These are phyloP conservation scores for Dermolepida albohirtum DNA, from an alignment of 2,888 invertebrate species.

Conservation along the genomic window DNA sequence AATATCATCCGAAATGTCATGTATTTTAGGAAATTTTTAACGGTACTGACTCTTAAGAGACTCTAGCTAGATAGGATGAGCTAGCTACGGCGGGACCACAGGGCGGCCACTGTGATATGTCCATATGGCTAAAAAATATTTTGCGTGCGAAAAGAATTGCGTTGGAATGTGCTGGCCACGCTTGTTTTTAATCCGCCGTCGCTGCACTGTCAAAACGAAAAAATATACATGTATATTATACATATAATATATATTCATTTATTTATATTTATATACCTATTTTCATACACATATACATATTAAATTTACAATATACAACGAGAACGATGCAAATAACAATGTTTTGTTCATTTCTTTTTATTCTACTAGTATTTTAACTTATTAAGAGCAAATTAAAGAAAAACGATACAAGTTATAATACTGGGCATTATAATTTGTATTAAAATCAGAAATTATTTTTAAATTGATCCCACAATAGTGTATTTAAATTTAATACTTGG, in stretches of 20 bases:
- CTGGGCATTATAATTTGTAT: too few species aligned
- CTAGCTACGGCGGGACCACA: constrained; percentile 59
- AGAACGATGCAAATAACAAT: constrained; percentile 12
- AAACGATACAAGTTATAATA: too few species aligned
- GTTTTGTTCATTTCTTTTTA: background rate
- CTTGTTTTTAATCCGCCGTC: constrained; percentile 49
- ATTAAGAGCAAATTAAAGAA: too few species aligned
- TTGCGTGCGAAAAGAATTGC: constrained; percentile 50
- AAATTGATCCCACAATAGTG: too few species aligned
- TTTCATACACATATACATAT: constrained; percentile 24
- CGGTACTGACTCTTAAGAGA: constrained; percentile 45
- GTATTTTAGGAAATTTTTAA: constrained; percentile 35
- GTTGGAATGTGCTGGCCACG: constrained; percentile 58
- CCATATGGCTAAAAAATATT: constrained; percentile 52
- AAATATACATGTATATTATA: constrained; percentile 31
- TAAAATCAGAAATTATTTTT: too few species aligned
- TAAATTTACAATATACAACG: constrained; percentile 17
- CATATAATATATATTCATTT: constrained; percentile 42
- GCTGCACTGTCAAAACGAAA: constrained; percentile 48
- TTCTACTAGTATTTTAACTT: background rate
- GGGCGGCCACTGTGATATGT: constrained; percentile 64
- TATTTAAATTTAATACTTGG: too few species aligned
- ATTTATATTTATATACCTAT: constrained; percentile 41
- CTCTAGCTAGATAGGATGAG: constrained; percentile 48
- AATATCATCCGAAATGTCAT: constrained; percentile 6